Evolutionary conservation across 2,797 vertebrate genomes (phyloP).

Genomic region (Ctenopoma kingsleyae): DNA sequence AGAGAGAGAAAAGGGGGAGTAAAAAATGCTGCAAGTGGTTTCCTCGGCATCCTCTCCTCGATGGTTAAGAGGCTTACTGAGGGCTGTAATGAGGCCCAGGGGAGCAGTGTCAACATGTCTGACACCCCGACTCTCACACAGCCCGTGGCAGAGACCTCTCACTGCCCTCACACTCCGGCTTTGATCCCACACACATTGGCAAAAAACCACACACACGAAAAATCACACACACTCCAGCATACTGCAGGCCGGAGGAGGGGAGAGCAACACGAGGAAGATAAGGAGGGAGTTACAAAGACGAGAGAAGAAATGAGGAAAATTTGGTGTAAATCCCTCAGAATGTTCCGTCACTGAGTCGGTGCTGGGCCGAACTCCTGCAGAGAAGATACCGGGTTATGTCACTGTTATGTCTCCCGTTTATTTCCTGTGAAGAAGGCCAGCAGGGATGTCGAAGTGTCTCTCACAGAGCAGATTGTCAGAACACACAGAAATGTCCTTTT

Average conservation of each 20-base stretch:
- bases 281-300: neutral
- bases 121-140: conserved; percentile 47
- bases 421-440: conserved; percentile 3
- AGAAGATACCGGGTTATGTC: neutral
- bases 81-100: conserved; percentile 58
- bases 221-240: conserved; percentile 13
- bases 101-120: conserved; percentile 60
- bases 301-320: neutral
- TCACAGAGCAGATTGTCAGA: conserved; percentile 76
- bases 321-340: conserved; percentile 15
- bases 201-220: conserved; percentile 6
- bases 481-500: conserved; percentile 34
- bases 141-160: conserved; percentile 50
- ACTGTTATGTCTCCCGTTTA: neutral
- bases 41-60: conserved; percentile 21
- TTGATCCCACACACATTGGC: conserved; percentile 43
- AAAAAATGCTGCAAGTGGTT: neutral
- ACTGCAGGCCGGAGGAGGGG: conserved; percentile 10
- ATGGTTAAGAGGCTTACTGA: conserved; percentile 53
- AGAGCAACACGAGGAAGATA: conserved; percentile 8
- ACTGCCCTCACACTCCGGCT: conserved; percentile 45
- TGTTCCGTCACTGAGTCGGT: neutral
- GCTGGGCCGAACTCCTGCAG: conserved; percentile 2
- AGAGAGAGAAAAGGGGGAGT: neutral
- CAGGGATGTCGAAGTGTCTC: neutral